Percentiles rank a stretch among this genome's conserved stretches.
phyloP scores from a whole-genome alignment of 2,888 invertebrate species.

The Alloscopus bannaensis region DNA sequence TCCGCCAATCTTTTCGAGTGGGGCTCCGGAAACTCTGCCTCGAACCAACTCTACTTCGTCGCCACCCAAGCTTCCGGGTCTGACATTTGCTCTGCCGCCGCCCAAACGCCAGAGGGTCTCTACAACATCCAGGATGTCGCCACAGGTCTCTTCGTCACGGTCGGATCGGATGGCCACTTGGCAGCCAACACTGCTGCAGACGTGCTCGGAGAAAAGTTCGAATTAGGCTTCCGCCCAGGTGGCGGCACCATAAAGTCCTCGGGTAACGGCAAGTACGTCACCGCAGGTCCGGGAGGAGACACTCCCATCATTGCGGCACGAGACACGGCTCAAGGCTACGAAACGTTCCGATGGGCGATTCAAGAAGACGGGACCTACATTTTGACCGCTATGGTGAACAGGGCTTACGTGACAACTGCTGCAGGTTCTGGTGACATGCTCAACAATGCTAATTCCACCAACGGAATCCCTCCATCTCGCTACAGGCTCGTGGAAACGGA shows the following conservation, averaged over 20 bases:
- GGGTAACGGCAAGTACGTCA: conserved; percentile 55
- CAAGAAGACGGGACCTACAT: conserved; percentile 53
- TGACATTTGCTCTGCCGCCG: conserved; percentile 61
- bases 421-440: conserved; percentile 44
- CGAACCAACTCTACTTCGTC: conserved; percentile 69
- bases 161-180: conserved; percentile 29
- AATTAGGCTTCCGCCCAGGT: conserved; percentile 62
- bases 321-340: conserved; percentile 58
- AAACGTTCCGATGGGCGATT: conserved; percentile 63
- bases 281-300: conserved; percentile 53
- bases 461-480: conserved; percentile 31
- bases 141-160: conserved; percentile 56
- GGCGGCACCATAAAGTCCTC: conserved; percentile 55
- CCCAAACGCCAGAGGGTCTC: conserved; percentile 65
- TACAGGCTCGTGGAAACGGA: conserved; percentile 51
- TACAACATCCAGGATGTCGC: conserved; percentile 65
- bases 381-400: conserved; percentile 68
- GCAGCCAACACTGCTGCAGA: conserved; percentile 55
- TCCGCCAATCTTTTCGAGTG: conserved; percentile 63
- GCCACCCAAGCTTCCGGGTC: conserved; percentile 59
- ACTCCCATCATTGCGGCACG: conserved; percentile 45
- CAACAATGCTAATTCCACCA: conserved; percentile 58
- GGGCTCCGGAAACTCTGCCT: conserved; percentile 69
- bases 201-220: conserved; percentile 66
- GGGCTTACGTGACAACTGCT: conserved; percentile 28